Conservation (phyloP, 2,888 invertebrate species). For the Spilarctia lutea region DNA sequence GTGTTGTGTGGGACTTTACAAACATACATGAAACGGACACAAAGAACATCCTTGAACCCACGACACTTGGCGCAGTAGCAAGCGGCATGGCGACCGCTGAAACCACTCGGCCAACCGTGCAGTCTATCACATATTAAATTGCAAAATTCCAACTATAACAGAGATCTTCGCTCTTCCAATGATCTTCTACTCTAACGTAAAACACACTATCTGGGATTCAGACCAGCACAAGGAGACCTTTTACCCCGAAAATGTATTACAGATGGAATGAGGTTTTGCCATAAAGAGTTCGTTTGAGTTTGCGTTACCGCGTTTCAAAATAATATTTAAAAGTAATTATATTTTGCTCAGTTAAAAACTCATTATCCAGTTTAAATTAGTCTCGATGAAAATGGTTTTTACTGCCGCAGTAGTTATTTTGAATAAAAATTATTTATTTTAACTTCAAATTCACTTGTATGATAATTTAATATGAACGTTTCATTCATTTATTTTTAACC, state of each 20-base stretch:
- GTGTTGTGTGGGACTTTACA: too few relatives aligned
- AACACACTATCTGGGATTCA: neutral
- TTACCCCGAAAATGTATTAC: neutral
- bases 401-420: neutral
- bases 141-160: too few relatives aligned
- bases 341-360: slow-evolving; percentile 1
- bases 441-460: neutral
- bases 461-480: neutral
- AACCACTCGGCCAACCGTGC: too few relatives aligned
- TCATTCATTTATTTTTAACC: neutral
- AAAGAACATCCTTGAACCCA: too few relatives aligned
- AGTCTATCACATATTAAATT: too few relatives aligned
- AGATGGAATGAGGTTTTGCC: neutral
- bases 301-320: neutral
- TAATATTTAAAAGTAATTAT: neutral
- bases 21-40: too few relatives aligned
- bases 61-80: too few relatives aligned
- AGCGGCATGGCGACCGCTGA: too few relatives aligned
- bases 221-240: neutral
- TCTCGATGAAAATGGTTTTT: neutral
- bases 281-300: neutral
- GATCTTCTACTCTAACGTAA: too few relatives aligned
- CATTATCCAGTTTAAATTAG: neutral
- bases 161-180: too few relatives aligned
- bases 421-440: neutral